These are phyloP conservation scores for Oncorhynchus nerka DNA, from an alignment of 2,113 vertebrate genomes.

Conservation along the genomic window DNA sequence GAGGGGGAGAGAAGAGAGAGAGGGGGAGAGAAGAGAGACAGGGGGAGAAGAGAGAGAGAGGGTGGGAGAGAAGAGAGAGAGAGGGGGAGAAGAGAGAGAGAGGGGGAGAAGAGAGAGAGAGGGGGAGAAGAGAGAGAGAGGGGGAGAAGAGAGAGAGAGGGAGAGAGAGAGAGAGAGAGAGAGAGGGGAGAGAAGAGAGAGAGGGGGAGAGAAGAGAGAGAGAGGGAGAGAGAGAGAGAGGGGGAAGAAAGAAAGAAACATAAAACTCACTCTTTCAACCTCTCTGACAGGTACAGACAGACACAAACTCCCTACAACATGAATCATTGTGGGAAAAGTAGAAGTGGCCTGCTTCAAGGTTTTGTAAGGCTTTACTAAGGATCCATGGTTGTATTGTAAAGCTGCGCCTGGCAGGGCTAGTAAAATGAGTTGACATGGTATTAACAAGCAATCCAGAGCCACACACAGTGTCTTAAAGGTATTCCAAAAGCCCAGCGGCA, in stretches of 20 bases:
- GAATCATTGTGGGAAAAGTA: not conserved
- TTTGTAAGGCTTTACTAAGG: not conserved
- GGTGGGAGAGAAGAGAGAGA: no score
- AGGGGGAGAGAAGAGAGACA: no score
- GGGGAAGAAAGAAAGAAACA: not conserved
- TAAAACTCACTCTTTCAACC: slow-evolving; percentile 38
- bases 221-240: not conserved
- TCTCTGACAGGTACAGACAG: slow-evolving; percentile 25
- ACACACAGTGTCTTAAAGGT: not conserved
- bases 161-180: no score
- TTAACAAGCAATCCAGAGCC: slow-evolving; percentile 15
- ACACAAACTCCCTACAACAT: slow-evolving; percentile 14
- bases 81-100: not conserved
- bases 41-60: no score
- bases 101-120: not conserved
- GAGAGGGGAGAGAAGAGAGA: no score
- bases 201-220: not conserved
- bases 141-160: no score
- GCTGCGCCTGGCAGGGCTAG: not conserved
- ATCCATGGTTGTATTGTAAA: not conserved
- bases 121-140: no score
- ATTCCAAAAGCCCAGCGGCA: not conserved
- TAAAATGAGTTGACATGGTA: slow-evolving; percentile 25
- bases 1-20: no score
- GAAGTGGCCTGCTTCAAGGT: slow-evolving; percentile 14